These are phyloP conservation scores for Pangasius macronema DNA, from an alignment of 2,797 vertebrate genomes.

Conservation along the genomic window DNA sequence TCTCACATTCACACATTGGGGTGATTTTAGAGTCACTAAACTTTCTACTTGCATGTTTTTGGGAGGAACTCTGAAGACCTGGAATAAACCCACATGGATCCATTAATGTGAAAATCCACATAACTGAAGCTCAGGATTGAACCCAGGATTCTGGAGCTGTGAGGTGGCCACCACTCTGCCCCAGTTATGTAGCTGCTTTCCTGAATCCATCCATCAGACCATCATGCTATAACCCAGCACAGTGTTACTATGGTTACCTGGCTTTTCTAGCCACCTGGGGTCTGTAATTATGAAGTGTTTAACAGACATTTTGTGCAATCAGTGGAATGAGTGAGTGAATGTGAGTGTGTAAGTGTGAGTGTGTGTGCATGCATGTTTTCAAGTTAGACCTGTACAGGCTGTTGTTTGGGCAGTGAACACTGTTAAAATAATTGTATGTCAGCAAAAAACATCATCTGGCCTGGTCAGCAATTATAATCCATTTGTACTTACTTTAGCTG, in stretches of 20 bases:
- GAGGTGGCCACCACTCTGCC: background rate
- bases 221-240: constrained; percentile 10
- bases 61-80: background rate
- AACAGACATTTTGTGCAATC: constrained; percentile 12
- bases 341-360: background rate
- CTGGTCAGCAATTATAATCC: constrained; percentile 30
- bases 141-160: background rate
- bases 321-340: background rate
- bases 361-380: background rate
- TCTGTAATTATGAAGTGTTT: constrained; percentile 58
- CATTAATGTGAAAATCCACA: background rate
- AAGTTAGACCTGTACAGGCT: background rate
- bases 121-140: background rate
- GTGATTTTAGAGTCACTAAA: background rate
- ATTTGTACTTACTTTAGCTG: constrained; percentile 23
- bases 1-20: background rate
- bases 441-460: constrained; percentile 2
- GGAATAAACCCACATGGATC: background rate
- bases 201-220: constrained; percentile 30
- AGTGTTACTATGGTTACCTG: constrained; percentile 65
- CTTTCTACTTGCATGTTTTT: background rate
- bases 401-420: background rate
- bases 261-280: constrained; percentile 63
- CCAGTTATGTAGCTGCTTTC: constrained; percentile 24
- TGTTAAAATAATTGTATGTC: constrained; percentile 20